phyloP scores from a whole-genome alignment of 2,888 invertebrate genomes.

The Gandaritis pyraliata region DNA sequence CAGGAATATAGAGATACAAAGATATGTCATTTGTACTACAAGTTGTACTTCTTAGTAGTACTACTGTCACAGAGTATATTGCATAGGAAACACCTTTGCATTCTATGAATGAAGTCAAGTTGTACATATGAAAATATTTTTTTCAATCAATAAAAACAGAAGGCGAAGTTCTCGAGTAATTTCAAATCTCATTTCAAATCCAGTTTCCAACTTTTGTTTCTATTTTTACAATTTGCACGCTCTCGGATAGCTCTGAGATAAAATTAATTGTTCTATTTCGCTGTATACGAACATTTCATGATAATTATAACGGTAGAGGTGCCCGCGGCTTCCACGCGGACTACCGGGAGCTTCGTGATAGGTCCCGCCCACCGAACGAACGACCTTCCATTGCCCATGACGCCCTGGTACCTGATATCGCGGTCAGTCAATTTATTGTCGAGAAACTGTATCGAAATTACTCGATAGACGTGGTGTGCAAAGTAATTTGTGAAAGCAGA shows the following conservation, averaged over 20 bases:
- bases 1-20: no score
- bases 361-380: conserved; percentile 44
- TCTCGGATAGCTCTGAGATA: conserved; percentile 14
- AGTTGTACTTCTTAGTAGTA: no score
- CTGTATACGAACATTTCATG: conserved; percentile 29
- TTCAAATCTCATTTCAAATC: no score
- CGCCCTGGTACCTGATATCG: conserved; percentile 40
- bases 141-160: no score
- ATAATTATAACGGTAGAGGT: conserved; percentile 34
- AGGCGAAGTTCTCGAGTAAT: no score
- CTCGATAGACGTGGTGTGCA: no score
- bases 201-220: not conserved
- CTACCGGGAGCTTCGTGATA: conserved; percentile 49
- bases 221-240: conserved; percentile 12
- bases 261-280: conserved; percentile 19
- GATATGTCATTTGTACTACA: no score
- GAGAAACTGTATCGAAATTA: conserved; percentile 22
- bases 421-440: conserved; percentile 6
- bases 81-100: not conserved
- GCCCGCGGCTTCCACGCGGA: conserved; percentile 41
- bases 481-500: no score
- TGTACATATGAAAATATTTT: no score
- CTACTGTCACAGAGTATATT: not conserved
- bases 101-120: not conserved
- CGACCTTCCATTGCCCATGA: conserved; percentile 46